Conservation (phyloP, 2,113 vertebrate genomes). For the Daboia siamensis region DNA sequence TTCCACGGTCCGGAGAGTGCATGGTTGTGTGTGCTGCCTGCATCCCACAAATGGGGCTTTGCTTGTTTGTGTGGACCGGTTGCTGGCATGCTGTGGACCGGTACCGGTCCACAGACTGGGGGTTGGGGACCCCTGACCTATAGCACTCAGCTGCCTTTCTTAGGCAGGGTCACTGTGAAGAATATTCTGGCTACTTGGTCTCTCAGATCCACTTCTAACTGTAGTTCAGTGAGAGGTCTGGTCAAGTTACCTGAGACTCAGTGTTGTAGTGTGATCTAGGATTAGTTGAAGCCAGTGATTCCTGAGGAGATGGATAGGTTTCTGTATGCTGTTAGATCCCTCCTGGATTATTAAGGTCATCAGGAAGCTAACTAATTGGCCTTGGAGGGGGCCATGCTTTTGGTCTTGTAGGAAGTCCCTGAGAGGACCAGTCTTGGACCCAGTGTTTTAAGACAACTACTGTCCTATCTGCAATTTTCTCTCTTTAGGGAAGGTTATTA, state of each 20-base stretch:
- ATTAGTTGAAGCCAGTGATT: neutral
- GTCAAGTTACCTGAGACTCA: neutral
- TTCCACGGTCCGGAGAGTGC: too few relatives aligned
- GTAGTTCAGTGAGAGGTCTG: neutral
- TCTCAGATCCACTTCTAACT: neutral
- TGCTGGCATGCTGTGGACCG: too few relatives aligned
- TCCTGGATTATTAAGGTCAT: neutral
- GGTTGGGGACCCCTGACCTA: too few relatives aligned
- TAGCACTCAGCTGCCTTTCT: neutral
- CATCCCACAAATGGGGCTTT: too few relatives aligned
- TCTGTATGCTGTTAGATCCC: neutral
- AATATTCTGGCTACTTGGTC: neutral
- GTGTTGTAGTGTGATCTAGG: neutral
- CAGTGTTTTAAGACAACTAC: neutral
- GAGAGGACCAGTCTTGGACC: neutral
- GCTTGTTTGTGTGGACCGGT: too few relatives aligned
- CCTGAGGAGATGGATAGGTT: neutral
- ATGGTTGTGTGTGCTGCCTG: too few relatives aligned
- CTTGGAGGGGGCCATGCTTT: neutral
- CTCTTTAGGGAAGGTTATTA: neutral
- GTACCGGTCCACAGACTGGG: too few relatives aligned
- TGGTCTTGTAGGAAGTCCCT: neutral
- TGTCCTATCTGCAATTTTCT: neutral
- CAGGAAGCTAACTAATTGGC: neutral
- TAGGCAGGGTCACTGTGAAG: neutral